Conservation (phyloP, 2,888 invertebrate species). For the Pseudococcus jackbeardsleyi region DNA sequence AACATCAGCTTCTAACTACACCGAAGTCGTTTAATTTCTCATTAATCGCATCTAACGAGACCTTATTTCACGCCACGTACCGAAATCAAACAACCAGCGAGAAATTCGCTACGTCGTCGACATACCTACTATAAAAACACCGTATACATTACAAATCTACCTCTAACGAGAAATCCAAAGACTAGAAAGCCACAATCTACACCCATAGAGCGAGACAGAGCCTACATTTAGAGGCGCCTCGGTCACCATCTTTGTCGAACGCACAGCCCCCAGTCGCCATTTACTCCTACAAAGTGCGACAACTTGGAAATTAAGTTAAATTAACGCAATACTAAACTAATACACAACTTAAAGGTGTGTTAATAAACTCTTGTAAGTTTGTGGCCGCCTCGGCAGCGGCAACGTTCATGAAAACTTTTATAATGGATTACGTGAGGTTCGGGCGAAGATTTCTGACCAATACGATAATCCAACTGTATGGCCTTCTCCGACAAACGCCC, state of each 20-base stretch:
- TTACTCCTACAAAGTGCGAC: slow-evolving; percentile 3
- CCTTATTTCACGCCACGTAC: neutral
- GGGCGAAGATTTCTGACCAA: slow-evolving; percentile 13
- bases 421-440: slow-evolving; percentile 48
- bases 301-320: slow-evolving; percentile 47
- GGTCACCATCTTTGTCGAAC: neutral
- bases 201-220: neutral
- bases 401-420: neutral
- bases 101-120: neutral
- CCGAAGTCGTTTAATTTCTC: neutral
- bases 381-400: neutral
- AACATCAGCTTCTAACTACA: neutral
- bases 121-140: neutral
- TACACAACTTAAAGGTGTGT: slow-evolving; percentile 44
- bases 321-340: slow-evolving; percentile 49
- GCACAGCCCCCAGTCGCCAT: neutral
- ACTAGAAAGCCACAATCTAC: neutral
- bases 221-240: neutral
- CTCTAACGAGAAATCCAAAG: neutral
- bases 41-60: neutral
- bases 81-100: neutral
- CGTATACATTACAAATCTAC: neutral
- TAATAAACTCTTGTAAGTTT: slow-evolving; percentile 43
- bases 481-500: neutral
- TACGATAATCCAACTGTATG: slow-evolving; percentile 17